These are phyloP conservation scores for Cyclina sinensis DNA, from an alignment of 1,140 invertebrate species.

Conservation along the genomic window DNA sequence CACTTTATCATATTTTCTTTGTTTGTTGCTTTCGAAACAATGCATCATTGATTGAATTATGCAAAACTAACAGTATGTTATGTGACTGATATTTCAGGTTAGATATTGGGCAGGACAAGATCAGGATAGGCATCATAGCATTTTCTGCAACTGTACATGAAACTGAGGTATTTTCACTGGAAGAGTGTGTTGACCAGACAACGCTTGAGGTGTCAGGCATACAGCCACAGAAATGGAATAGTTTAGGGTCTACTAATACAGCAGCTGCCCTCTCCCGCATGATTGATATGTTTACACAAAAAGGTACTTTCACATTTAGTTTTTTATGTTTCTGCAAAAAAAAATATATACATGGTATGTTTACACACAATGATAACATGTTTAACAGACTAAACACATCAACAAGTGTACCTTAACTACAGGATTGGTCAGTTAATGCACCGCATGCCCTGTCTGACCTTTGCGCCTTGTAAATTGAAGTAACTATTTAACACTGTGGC, in stretches of 20 bases:
- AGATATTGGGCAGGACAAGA: conserved; percentile 45
- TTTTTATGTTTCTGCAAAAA: too few relatives aligned
- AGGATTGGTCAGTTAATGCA: too few relatives aligned
- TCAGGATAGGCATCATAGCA: conserved; percentile 15
- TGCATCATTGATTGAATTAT: too few relatives aligned
- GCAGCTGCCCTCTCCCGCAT: neutral
- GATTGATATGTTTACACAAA: neutral
- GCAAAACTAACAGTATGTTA: neutral
- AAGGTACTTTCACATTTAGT: neutral
- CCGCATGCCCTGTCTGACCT: too few relatives aligned
- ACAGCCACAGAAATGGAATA: neutral
- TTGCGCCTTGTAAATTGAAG: too few relatives aligned
- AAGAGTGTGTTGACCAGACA: conserved; percentile 8
- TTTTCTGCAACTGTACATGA: conserved; percentile 20
- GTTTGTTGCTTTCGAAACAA: too few relatives aligned
- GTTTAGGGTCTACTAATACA: neutral
- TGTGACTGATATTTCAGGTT: conserved; percentile 16
- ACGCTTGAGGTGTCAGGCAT: neutral
- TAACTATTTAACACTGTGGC: too few relatives aligned
- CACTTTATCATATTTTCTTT: too few relatives aligned
- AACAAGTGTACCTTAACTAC: too few relatives aligned
- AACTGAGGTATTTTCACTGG: neutral
- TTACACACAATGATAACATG: too few relatives aligned
- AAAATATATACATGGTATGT: too few relatives aligned
- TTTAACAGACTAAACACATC: too few relatives aligned